Percentiles rank a stretch among this genome's conserved stretches.
Conservation (phyloP, 2,888 invertebrate species). For the Orchesellides sinensis region DNA sequence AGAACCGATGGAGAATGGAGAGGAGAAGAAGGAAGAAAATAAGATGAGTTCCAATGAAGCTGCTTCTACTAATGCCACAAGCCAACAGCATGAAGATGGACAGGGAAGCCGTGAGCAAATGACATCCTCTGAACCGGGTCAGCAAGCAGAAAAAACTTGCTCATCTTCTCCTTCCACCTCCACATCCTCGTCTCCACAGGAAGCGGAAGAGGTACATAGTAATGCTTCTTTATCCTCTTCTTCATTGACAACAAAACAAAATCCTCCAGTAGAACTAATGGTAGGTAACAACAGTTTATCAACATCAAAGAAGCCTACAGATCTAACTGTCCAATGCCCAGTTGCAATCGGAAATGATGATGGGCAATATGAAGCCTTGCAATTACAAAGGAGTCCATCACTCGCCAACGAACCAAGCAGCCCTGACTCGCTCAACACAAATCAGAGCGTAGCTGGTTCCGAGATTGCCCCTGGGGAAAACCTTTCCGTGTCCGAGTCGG, state of each 20-base stretch:
- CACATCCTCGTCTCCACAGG: constrained; percentile 24
- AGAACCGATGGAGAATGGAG: constrained; percentile 35
- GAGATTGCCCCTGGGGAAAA: constrained; percentile 70
- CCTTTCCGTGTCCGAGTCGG: constrained; percentile 73
- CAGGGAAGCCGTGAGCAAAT: constrained; percentile 26
- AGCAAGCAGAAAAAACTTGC: constrained; percentile 8
- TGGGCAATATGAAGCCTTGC: constrained; percentile 56
- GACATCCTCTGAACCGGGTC: constrained; percentile 43
- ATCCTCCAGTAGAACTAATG: too few relatives aligned
- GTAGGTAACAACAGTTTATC: too few relatives aligned
- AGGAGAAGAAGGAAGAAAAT: constrained; percentile 23
- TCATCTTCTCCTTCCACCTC: constrained; percentile 19
- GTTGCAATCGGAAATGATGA: constrained; percentile 41
- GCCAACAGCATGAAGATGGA: constrained; percentile 11
- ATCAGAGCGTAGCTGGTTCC: constrained; percentile 74
- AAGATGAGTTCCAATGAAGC: constrained; percentile 20
- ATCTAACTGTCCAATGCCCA: constrained; percentile 68
- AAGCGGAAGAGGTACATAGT: constrained; percentile 23
- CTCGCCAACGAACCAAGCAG: constrained; percentile 72
- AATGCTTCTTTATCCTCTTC: constrained; percentile 22
- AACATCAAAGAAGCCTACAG: constrained; percentile 68
- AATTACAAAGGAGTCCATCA: constrained; percentile 62
- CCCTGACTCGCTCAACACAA: constrained; percentile 75
- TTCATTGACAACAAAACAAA: background rate
- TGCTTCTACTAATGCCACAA: constrained; percentile 16